A percentile compares a stretch with the other conserved stretches of the same genome.
These are phyloP conservation scores for Pandemis corylana DNA, from an alignment of 2,888 invertebrate genomes.

Conservation along the genomic window DNA sequence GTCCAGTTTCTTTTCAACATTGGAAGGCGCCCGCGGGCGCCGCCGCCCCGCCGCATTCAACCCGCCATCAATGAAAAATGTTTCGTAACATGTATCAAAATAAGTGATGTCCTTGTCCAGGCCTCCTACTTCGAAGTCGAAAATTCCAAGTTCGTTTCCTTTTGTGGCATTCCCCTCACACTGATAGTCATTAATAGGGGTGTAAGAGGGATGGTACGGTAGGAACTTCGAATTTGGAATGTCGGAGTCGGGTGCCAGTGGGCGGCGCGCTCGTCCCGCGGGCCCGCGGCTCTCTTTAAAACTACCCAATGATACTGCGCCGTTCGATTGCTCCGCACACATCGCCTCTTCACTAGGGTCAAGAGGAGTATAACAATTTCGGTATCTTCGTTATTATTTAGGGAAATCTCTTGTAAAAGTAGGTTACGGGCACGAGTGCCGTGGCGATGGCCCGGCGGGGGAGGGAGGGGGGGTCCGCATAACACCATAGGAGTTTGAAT, in stretches of 20 bases:
- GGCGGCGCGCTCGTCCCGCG: conserved; percentile 6
- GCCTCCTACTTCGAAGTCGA: no score
- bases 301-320: conserved; percentile 45
- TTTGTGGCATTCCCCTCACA: no score
- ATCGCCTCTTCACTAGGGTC: conserved; percentile 1
- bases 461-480: not conserved
- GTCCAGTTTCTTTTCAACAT: conserved; percentile 1
- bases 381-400: conserved; percentile 18
- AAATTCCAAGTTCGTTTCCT: no score
- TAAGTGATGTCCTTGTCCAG: not conserved
- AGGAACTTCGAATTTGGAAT: no score
- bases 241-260: not conserved
- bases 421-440: conserved; percentile 1
- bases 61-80: not conserved
- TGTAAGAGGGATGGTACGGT: no score
- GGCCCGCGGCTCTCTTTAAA: conserved; percentile 34
- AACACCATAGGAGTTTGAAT: conserved; percentile 3
- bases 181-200: no score
- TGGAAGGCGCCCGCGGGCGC: conserved; percentile 39
- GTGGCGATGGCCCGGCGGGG: not conserved
- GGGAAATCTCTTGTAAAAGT: conserved; percentile 21
- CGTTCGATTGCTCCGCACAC: conserved; percentile 42
- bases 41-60: conserved; percentile 32
- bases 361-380: not conserved
- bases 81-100: not conserved